phyloP scores from a whole-genome alignment of 2,113 vertebrate genomes.

The Microtus pennsylvanicus region DNA sequence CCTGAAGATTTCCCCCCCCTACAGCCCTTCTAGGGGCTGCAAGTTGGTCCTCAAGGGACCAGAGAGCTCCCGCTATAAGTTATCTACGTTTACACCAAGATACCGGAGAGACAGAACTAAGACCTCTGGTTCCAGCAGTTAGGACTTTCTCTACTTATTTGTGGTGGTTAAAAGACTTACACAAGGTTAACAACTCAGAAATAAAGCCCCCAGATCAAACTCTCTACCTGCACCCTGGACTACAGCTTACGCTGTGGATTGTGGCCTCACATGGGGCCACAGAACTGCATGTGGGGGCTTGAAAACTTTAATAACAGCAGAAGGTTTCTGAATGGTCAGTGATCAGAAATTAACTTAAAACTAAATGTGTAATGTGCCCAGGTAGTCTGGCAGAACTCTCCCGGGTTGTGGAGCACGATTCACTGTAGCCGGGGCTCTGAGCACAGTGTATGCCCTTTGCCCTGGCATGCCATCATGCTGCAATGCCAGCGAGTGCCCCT shows the following conservation, averaged over 20 bases:
- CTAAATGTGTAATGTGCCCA: background rate
- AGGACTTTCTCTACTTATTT: background rate
- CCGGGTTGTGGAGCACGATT: too few species aligned
- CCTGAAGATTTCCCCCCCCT: background rate
- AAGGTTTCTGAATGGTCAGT: background rate
- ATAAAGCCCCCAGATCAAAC: background rate
- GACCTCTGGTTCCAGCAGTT: background rate
- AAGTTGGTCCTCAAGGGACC: background rate
- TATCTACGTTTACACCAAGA: background rate
- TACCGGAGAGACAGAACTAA: background rate
- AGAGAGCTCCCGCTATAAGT: background rate
- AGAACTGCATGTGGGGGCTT: background rate
- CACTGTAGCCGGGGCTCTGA: background rate
- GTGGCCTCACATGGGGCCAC: background rate
- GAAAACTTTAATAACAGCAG: background rate
- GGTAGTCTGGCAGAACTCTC: too few species aligned
- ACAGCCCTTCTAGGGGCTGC: background rate
- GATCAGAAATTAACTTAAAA: background rate
- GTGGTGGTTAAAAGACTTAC: background rate
- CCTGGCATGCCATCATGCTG: background rate
- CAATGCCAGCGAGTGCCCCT: background rate
- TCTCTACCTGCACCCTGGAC: background rate
- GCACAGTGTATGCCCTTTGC: background rate
- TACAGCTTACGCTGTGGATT: background rate
- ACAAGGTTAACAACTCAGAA: background rate